Evolutionary conservation across 1,140 invertebrate species (phyloP).

Genomic region (Eubasilissa regina): DNA sequence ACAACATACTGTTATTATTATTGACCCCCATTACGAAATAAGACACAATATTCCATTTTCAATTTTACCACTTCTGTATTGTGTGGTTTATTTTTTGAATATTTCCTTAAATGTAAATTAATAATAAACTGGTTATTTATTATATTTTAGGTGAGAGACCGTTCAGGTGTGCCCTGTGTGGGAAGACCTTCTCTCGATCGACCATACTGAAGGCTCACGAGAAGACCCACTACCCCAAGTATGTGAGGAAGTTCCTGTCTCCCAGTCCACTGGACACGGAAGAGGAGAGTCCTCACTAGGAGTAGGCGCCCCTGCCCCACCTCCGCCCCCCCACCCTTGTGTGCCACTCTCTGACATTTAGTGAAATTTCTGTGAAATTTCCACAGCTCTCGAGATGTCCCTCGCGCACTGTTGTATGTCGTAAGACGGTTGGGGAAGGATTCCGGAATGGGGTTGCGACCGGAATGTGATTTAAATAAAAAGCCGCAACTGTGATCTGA

Average conservation of each 20-base stretch:
- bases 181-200: constrained; percentile 90
- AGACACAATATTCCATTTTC: no score
- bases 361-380: constrained; percentile 58
- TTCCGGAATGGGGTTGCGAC: constrained; percentile 39
- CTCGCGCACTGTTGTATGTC: not conserved
- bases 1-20: no score
- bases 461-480: constrained; percentile 70
- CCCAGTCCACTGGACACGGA: constrained; percentile 87
- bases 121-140: not conserved
- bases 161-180: constrained; percentile 89
- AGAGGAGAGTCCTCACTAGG: constrained; percentile 83
- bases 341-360: not conserved
- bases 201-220: constrained; percentile 93
- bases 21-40: no score
- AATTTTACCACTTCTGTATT: no score
- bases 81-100: no score
- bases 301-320: constrained; percentile 38
- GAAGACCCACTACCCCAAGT: constrained; percentile 93
- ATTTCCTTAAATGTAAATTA: not conserved
- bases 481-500: constrained; percentile 74
- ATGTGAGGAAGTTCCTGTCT: constrained; percentile 88
- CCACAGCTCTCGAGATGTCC: constrained; percentile 31
- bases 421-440: constrained; percentile 36
- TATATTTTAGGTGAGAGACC: constrained; percentile 81
- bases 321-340: constrained; percentile 14